Evolutionary conservation across 1,140 invertebrate genomes (phyloP).

Genomic region (Cylas formicarius): DNA sequence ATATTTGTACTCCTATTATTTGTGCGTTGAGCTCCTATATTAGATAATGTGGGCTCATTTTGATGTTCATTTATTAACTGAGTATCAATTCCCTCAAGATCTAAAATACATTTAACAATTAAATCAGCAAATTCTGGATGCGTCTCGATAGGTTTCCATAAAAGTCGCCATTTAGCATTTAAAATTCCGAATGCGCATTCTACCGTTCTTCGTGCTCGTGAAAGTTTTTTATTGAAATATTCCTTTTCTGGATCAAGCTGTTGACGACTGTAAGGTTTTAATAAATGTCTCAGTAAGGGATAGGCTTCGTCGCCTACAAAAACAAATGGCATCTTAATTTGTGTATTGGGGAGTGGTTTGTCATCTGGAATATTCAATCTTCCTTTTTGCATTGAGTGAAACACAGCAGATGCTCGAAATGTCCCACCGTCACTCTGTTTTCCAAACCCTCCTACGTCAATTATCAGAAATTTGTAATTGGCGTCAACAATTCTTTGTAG

Average conservation of each 20-base stretch:
- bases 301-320: slow-evolving; percentile 42
- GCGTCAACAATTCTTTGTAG: slow-evolving; percentile 40
- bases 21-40: no score
- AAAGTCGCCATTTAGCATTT: slow-evolving; percentile 40
- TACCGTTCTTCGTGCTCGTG: slow-evolving; percentile 22
- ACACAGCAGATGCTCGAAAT: slow-evolving; percentile 4
- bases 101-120: slow-evolving; percentile 35
- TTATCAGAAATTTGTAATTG: slow-evolving; percentile 38
- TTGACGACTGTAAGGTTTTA: slow-evolving; percentile 41
- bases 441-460: slow-evolving; percentile 43
- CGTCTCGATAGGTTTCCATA: slow-evolving; percentile 32
- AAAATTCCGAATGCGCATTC: slow-evolving; percentile 37
- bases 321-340: slow-evolving; percentile 18
- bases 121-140: slow-evolving; percentile 25
- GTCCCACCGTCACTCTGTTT: slow-evolving; percentile 38
- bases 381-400: slow-evolving; percentile 9
- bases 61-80: no score
- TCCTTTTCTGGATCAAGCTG: slow-evolving; percentile 34
- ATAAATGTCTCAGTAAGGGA: slow-evolving; percentile 38
- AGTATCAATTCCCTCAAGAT: no score
- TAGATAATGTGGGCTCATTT: no score
- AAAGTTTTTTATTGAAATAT: slow-evolving; percentile 44
- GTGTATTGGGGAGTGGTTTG: slow-evolving; percentile 12
- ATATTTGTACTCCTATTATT: no score
- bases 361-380: slow-evolving; percentile 17